Percentiles rank a stretch among this genome's conserved stretches.
phyloP scores from a whole-genome alignment of 2,113 vertebrate species.

The Clupea harengus region DNA sequence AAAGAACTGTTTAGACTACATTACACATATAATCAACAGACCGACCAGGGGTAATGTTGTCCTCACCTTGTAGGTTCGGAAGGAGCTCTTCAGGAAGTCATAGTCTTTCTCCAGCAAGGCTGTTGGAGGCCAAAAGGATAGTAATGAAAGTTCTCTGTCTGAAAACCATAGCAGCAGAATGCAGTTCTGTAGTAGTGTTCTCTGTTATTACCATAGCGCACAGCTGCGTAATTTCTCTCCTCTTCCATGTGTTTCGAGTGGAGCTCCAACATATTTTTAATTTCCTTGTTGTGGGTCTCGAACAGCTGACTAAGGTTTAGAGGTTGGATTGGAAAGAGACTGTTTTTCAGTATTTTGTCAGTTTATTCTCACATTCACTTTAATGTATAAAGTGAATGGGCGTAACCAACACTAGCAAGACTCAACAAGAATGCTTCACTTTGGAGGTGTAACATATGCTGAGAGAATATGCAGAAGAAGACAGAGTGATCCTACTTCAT shows the following conservation, averaged over 20 bases:
- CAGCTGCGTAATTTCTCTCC: constrained; percentile 1
- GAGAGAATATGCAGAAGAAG: neutral
- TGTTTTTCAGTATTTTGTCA: neutral
- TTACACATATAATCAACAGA: neutral
- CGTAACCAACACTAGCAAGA: neutral
- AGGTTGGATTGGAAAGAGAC: neutral
- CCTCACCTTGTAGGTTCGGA: constrained; percentile 35
- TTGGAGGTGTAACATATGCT: neutral
- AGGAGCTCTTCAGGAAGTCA: constrained; percentile 41
- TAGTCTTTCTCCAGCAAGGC: constrained; percentile 38
- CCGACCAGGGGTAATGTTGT: neutral
- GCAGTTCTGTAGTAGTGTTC: neutral
- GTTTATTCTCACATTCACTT: neutral
- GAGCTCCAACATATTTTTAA: constrained; percentile 31
- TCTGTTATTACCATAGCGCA: constrained; percentile 15
- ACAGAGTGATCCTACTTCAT: constrained; percentile 26
- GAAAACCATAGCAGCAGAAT: neutral
- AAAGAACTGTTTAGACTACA: neutral
- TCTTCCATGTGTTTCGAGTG: constrained; percentile 26
- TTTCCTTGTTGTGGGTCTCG: constrained; percentile 42
- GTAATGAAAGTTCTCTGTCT: neutral
- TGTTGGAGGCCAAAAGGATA: constrained; percentile 14
- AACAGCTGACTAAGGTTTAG: constrained; percentile 39
- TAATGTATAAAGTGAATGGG: neutral
- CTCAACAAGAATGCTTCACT: neutral